phyloP scores from a whole-genome alignment of 2,888 invertebrate species.

The Cephus rjabovi region DNA sequence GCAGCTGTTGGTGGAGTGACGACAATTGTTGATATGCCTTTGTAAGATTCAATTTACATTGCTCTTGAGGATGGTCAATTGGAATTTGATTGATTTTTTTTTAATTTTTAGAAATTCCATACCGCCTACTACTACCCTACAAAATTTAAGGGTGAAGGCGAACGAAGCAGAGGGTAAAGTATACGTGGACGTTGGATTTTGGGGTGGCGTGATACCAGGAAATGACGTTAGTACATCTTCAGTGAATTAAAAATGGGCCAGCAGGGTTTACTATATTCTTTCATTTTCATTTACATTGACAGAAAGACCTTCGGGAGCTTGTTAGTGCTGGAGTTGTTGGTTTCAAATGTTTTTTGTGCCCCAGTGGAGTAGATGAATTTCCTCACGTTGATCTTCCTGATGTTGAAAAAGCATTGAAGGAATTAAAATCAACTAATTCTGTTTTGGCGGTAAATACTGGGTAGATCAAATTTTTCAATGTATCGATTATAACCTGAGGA shows the following conservation, averaged over 20 bases:
- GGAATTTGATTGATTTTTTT: neutral
- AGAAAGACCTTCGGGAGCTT: conserved; percentile 72
- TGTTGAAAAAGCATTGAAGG: conserved; percentile 71
- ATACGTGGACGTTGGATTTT: conserved; percentile 80
- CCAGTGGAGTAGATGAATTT: conserved; percentile 78
- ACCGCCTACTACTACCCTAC: conserved; percentile 76
- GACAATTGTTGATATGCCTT: conserved; percentile 79
- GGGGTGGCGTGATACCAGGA: conserved; percentile 82
- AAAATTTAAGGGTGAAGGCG: conserved; percentile 73
- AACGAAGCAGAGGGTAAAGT: conserved; percentile 70
- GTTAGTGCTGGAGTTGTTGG: conserved; percentile 78
- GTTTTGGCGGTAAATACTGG: conserved; percentile 73
- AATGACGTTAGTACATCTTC: conserved; percentile 69
- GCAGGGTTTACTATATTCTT: neutral
- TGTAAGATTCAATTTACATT: conserved; percentile 67
- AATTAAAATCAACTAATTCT: conserved; percentile 72
- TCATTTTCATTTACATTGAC: conserved; percentile 26
- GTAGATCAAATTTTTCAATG: neutral
- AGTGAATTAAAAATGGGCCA: neutral
- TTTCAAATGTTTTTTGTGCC: conserved; percentile 79
- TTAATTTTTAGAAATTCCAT: conserved; percentile 73
- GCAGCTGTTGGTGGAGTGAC: conserved; percentile 81
- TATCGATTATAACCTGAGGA: neutral
- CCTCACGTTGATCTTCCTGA: conserved; percentile 72
- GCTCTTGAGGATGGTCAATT: neutral